Conservation (phyloP, 2,797 vertebrate species). For the Oreonectes daqikongensis region DNA sequence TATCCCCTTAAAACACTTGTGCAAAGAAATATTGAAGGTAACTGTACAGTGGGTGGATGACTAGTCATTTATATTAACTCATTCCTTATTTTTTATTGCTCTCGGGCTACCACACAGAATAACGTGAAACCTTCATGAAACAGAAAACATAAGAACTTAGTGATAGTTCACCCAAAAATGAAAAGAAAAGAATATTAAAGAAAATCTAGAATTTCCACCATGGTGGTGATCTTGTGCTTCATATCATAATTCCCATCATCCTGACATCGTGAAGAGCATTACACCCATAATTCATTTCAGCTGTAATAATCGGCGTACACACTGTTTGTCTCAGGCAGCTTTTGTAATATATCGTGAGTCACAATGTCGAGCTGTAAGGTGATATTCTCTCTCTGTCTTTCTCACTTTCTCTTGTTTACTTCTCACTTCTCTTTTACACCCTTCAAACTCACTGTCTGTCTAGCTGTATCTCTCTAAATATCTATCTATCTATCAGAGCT, state of each 20-base stretch:
- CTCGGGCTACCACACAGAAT: neutral
- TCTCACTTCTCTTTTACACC: constrained; percentile 12
- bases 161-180: too few relatives aligned
- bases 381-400: constrained; percentile 30
- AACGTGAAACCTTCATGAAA: neutral
- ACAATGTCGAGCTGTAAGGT: constrained; percentile 22
- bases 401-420: constrained; percentile 17
- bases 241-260: neutral
- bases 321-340: constrained; percentile 6
- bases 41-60: too few relatives aligned
- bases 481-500: constrained; percentile 25
- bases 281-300: constrained; percentile 8
- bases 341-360: constrained; percentile 17
- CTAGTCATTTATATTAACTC: too few relatives aligned
- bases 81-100: neutral
- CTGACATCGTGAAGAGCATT: constrained; percentile 14
- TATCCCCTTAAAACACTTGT: neutral
- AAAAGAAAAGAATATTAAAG: neutral
- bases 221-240: neutral
- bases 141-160: neutral
- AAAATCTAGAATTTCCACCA: neutral
- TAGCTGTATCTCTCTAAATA: neutral
- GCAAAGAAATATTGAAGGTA: too few relatives aligned
- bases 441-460: constrained; percentile 12
- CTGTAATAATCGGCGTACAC: neutral